Percentiles rank a stretch among this genome's conserved stretches.
Conservation (phyloP, 2,113 vertebrate genomes). For the Bostrychus sinensis region DNA sequence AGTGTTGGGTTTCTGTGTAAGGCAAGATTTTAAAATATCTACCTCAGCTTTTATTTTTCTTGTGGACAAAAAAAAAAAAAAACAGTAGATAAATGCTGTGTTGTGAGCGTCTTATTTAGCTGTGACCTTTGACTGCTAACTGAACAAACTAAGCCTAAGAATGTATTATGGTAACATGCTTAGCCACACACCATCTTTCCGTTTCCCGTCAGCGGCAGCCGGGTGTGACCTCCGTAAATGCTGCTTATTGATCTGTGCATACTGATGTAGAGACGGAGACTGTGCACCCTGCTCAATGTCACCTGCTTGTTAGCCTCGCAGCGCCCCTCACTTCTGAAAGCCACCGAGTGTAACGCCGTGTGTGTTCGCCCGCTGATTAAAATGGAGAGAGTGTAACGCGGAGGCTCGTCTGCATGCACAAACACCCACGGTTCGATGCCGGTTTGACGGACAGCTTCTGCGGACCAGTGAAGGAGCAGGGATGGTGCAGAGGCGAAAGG, state of each 20-base stretch:
- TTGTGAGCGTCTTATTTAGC: no score
- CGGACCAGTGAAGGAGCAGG: slow-evolving; percentile 25
- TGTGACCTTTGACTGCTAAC: no score
- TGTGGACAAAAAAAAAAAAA: no score
- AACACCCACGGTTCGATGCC: slow-evolving; percentile 33
- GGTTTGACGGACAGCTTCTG: slow-evolving; percentile 31
- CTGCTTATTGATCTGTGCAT: slow-evolving; percentile 70
- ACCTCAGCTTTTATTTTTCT: no score
- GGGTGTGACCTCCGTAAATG: slow-evolving; percentile 65
- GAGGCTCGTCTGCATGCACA: slow-evolving; percentile 62
- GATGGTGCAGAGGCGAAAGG: slow-evolving; percentile 9
- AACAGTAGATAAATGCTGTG: no score
- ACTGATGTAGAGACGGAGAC: slow-evolving; percentile 58
- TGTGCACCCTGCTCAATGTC: slow-evolving; percentile 71
- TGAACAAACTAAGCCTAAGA: not conserved
- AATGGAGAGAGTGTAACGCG: slow-evolving; percentile 56
- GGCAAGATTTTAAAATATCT: no score
- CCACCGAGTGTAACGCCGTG: slow-evolving; percentile 11
- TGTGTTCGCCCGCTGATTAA: slow-evolving; percentile 48
- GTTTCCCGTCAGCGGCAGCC: slow-evolving; percentile 55
- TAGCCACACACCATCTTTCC: slow-evolving; percentile 37
- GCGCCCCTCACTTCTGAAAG: slow-evolving; percentile 46
- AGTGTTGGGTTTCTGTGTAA: no score
- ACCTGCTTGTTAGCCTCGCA: slow-evolving; percentile 55
- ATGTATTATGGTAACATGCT: slow-evolving; percentile 4